These are phyloP conservation scores for Cryptosula pallasiana DNA, from an alignment of 2,888 invertebrate species.

Conservation along the genomic window DNA sequence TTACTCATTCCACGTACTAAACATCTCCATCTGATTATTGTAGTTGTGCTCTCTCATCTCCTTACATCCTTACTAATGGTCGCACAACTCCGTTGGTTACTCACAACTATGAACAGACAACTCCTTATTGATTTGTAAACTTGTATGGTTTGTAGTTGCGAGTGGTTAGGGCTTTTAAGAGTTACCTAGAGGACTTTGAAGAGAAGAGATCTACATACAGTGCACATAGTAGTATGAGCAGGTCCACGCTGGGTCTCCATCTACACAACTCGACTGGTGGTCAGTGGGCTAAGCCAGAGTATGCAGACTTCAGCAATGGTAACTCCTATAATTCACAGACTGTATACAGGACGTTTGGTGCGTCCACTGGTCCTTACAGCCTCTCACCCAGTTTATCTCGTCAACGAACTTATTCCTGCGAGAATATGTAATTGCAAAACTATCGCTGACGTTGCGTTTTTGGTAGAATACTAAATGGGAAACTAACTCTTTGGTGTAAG, in stretches of 20 bases:
- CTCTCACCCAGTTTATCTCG: not conserved
- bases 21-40: no score
- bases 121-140: no score
- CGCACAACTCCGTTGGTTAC: no score
- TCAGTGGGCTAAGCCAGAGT: not conserved
- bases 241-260: not conserved
- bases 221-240: conserved; percentile 49
- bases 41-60: no score
- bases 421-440: not conserved
- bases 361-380: not conserved
- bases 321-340: not conserved
- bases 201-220: conserved; percentile 97
- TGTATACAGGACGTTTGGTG: not conserved
- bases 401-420: not conserved
- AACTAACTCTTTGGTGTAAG: no score
- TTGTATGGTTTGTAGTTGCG: conserved; percentile 98
- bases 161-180: conserved; percentile 99
- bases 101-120: no score
- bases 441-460: no score
- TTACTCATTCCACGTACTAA: no score
- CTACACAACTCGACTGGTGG: not conserved
- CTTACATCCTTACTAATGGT: no score
- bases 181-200: conserved; percentile 97
- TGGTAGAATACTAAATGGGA: no score
- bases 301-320: not conserved